A percentile compares a stretch with the other conserved stretches of the same genome.
These are phyloP conservation scores for Brachionichthys hirsutus DNA, from an alignment of 2,113 vertebrate species.

Conservation along the genomic window DNA sequence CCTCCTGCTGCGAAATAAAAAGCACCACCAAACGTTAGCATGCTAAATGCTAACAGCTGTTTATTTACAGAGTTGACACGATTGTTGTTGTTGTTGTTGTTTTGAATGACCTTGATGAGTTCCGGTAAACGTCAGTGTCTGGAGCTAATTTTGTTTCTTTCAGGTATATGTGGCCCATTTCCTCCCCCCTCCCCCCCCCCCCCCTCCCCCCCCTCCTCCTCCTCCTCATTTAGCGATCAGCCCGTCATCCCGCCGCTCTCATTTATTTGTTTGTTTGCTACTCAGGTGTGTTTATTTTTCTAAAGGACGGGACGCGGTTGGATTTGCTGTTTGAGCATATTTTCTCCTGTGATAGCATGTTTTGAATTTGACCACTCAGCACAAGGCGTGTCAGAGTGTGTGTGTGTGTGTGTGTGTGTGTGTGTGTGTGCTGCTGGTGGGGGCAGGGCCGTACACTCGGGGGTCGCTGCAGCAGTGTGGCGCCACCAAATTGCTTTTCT, in stretches of 20 bases:
- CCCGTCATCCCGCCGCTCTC: conserved; percentile 51
- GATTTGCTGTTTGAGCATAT: conserved; percentile 78
- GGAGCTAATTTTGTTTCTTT: conserved; percentile 30
- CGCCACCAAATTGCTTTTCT: conserved; percentile 75
- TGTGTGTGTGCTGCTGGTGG: conserved; percentile 42
- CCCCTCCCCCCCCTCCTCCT: background rate
- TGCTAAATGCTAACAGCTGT: no score
- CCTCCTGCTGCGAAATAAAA: no score
- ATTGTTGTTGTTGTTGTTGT: no score
- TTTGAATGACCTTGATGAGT: conserved; percentile 23
- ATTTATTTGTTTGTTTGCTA: conserved; percentile 72
- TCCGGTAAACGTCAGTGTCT: conserved; percentile 5
- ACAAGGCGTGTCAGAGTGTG: conserved; percentile 69
- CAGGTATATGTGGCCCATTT: conserved; percentile 9
- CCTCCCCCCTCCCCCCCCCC: conserved; percentile 6
- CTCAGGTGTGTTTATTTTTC: conserved; percentile 72
- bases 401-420: conserved; percentile 53
- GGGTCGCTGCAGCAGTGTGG: conserved; percentile 56
- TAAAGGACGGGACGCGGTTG: conserved; percentile 55
- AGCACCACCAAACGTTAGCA: no score
- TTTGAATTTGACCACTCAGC: conserved; percentile 80
- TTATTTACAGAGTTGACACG: no score
- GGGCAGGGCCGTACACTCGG: conserved; percentile 48
- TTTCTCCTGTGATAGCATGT: conserved; percentile 80
- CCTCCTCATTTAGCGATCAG: conserved; percentile 37